phyloP scores from a whole-genome alignment of 2,113 vertebrate species.

The Myrmecophaga tridactyla region DNA sequence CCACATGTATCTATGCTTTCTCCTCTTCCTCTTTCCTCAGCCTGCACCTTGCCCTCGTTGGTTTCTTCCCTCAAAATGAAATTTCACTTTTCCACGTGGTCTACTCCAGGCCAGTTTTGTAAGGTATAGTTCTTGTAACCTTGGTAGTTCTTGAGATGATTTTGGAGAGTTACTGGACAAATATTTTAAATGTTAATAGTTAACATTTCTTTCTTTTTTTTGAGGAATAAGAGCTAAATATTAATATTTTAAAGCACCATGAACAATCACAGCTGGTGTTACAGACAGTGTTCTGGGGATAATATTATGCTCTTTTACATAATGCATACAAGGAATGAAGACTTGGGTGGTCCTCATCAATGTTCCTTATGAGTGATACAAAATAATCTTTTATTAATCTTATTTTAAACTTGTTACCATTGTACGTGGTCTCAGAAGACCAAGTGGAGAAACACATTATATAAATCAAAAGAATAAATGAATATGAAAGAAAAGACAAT shows the following conservation, averaged over 20 bases:
- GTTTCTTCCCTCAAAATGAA: background rate
- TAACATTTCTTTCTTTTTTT: background rate
- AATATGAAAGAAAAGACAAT: conserved; percentile 53
- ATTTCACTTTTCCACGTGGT: background rate
- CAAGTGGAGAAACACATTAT: background rate
- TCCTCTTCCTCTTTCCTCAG: background rate
- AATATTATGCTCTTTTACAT: background rate
- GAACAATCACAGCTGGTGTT: no score
- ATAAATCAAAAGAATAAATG: conserved; percentile 68
- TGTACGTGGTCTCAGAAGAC: conserved; percentile 63
- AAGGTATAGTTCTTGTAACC: background rate
- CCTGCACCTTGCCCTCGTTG: background rate
- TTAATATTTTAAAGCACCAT: background rate
- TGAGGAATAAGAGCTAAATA: background rate
- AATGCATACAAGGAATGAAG: background rate
- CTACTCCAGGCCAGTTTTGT: background rate
- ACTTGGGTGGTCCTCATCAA: background rate
- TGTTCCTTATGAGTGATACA: conserved; percentile 7
- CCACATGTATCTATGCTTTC: background rate
- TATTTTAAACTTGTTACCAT: conserved; percentile 49
- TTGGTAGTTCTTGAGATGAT: background rate
- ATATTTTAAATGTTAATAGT: background rate
- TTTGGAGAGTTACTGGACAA: background rate
- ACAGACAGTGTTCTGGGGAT: background rate
- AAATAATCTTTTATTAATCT: conserved; percentile 67